Evolutionary conservation across 2,888 invertebrate species (phyloP), one percentile per base, ranked within the genome.

Genomic region (Belgica antarctica): DNA sequence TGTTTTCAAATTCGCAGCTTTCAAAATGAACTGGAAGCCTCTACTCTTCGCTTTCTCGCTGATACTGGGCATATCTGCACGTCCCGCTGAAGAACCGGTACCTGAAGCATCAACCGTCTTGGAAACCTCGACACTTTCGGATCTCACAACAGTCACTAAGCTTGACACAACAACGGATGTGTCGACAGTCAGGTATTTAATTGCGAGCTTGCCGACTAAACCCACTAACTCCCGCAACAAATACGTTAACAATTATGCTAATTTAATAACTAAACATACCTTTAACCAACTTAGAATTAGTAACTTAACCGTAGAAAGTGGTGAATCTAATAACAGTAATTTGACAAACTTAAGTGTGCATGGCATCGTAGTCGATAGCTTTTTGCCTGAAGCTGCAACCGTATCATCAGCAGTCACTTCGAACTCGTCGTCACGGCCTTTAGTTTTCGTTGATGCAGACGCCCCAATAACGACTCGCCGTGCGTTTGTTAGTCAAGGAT

Each of bases 161-260:
- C 17, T 24, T n/a, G 15, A 31, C 31, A 28, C 28, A 22, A n/a
- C 62, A 62, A 17, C 63, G 34, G 15, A 24, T 24, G 47, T 22
- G 3, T 5, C 59, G n/a, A 27, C 68, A 31, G 25, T 17, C 68
- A 68, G 68, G 68, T 68, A 68, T 68, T 68, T 68, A 68, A 2
- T 27, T 31, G 57, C 19, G 28, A 68, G 15, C 17, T 24, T 65
- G 65, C 46, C 28, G 57, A 28, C 52, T 68, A 68, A 52, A 57
- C 31, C 52, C n/a, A 68, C 66, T 68, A 68, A 68, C 46, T 4
- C 52, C 24, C 46, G 46, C 24, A 19, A 4, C 52, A 68, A 68
- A 68, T 68, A 68, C 52, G 57, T 22, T 57, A 68, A 68, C 68
- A 57, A 68, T 17, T 68, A 68, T 68, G 52, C 52, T 68, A 68